These are phyloP conservation scores for Mionectes macconnelli DNA, from an alignment of 2,113 vertebrate species.

Conservation along the genomic window DNA sequence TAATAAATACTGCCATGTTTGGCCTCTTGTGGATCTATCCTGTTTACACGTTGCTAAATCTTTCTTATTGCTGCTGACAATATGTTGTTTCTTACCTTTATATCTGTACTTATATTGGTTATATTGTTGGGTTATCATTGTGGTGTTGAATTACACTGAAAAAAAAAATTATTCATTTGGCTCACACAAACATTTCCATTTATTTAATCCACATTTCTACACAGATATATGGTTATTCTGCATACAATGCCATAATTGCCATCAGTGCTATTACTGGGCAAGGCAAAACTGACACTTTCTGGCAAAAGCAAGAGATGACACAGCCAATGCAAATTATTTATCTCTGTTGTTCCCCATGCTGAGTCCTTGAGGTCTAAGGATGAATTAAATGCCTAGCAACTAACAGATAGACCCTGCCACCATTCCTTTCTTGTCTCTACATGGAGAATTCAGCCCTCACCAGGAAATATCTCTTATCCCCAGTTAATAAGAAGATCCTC, in stretches of 20 bases:
- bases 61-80: slow-evolving; percentile 60
- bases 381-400: slow-evolving; percentile 41
- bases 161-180: not conserved
- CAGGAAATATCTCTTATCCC: not conserved
- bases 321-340: slow-evolving; percentile 30
- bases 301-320: not conserved
- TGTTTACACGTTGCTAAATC: slow-evolving; percentile 51
- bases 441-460: not conserved
- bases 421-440: not conserved
- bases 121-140: slow-evolving; percentile 12
- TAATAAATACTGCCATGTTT: slow-evolving; percentile 29
- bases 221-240: not conserved
- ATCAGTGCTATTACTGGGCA: not conserved
- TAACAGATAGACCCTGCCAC: not conserved
- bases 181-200: not conserved
- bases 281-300: not conserved
- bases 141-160: slow-evolving; percentile 35
- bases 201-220: not conserved
- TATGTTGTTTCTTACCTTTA: slow-evolving; percentile 52
- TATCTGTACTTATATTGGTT: slow-evolving; percentile 33
- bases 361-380: slow-evolving; percentile 38
- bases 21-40: slow-evolving; percentile 48
- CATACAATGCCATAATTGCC: not conserved
- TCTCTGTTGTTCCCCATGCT: not conserved
- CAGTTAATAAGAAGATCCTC: not conserved